Evolutionary conservation across 53 echinoderm and acorn worm genomes (phyloP), one percentile per base, ranked within the genome.

Genomic region (Astropecten irregularis): DNA sequence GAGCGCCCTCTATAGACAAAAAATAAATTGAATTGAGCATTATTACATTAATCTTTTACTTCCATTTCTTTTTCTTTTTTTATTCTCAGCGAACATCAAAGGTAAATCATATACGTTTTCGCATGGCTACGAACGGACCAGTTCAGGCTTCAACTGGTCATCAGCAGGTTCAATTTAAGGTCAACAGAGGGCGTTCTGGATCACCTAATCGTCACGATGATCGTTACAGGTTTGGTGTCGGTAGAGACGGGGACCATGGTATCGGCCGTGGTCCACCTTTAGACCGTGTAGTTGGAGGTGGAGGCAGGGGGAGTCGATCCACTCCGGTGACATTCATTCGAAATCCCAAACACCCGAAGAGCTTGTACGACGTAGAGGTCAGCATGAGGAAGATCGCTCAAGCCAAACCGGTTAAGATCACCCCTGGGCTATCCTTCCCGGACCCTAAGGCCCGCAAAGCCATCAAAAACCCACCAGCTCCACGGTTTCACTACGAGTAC

Each of bases 261-360:
- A 1, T 18, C 0, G 23, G 54, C 2, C 1, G 51, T 2, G 51
- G n/a, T n/a, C n/a, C n/a, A n/a, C n/a, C n/a, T n/a, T n/a, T n/a
- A n/a, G n/a, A n/a, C n/a, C n/a, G n/a, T n/a, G n/a, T n/a, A n/a
- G n/a, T n/a, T n/a, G n/a, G n/a, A n/a, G n/a, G n/a, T n/a, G n/a
- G n/a, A n/a, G n/a, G n/a, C n/a, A n/a, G n/a, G n/a, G n/a, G n/a
- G n/a, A n/a, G n/a, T n/a, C n/a, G n/a, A n/a, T n/a, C n/a, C n/a
- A n/a, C n/a, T n/a, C n/a, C n/a, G n/a, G n/a, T n/a, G n/a, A n/a
- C n/a, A n/a, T n/a, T n/a, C n/a, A n/a, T n/a, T n/a, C 60, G 79
- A 9, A 79, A 79, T 20, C 79, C 79, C 32, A 60, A 62, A 20
- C 57, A 57, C 29, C 79, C 79, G 9, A 79, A 79, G 47, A 79